A percentile compares a stretch with the other conserved stretches of the same genome.
Conservation (phyloP, 1,140 invertebrate species). For the Hypsibius dujardini region DNA sequence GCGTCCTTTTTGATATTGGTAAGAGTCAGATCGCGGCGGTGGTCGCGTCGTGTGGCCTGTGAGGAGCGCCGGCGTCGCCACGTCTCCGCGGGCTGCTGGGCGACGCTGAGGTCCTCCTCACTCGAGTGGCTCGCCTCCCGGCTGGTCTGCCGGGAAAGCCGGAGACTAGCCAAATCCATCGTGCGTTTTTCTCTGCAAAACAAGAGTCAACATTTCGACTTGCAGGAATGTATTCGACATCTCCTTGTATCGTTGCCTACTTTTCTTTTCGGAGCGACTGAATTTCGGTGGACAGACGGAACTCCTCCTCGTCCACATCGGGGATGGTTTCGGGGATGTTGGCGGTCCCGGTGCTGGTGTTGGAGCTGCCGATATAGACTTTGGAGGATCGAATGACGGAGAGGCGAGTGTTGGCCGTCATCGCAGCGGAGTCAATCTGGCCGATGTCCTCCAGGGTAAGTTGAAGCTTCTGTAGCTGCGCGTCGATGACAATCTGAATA, state of each 20-base stretch:
- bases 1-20: no score
- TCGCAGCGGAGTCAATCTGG: constrained; percentile 59
- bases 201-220: background rate
- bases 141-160: background rate
- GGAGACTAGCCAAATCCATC: background rate
- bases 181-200: background rate
- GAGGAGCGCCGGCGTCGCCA: background rate
- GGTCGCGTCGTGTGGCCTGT: background rate
- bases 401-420: constrained; percentile 52
- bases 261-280: constrained; percentile 32
- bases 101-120: background rate
- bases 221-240: background rate
- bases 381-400: constrained; percentile 53
- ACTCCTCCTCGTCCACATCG: constrained; percentile 28
- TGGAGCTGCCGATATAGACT: constrained; percentile 31
- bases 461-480: constrained; percentile 53
- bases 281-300: constrained; percentile 31
- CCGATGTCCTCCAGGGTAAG: constrained; percentile 68
- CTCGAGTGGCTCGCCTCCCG: background rate
- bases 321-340: constrained; percentile 19
- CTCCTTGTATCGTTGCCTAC: constrained; percentile 26
- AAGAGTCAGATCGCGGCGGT: no score
- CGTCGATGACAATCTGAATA: constrained; percentile 67
- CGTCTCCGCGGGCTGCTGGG: no score
- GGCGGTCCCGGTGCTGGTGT: background rate